These are phyloP conservation scores for Oxyruncus cristatus DNA, from an alignment of 2,113 vertebrate genomes.

Conservation along the genomic window DNA sequence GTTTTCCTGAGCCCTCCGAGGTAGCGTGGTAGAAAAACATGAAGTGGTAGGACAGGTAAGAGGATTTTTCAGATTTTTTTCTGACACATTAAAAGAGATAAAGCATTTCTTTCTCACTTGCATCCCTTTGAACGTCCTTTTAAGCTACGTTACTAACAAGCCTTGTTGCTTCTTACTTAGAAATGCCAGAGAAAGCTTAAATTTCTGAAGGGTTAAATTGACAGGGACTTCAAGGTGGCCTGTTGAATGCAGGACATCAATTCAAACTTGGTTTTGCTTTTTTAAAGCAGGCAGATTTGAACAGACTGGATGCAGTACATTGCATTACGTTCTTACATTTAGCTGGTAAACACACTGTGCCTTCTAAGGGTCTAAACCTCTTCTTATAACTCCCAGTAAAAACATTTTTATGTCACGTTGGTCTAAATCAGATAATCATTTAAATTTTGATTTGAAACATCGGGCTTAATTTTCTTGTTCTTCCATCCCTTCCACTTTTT, in stretches of 20 bases:
- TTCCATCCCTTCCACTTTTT: neutral
- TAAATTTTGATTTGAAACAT: neutral
- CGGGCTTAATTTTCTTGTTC: neutral
- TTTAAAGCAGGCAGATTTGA: neutral
- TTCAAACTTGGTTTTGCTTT: neutral
- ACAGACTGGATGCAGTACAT: neutral
- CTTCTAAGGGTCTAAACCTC: neutral
- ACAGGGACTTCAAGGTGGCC: neutral
- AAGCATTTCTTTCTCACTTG: neutral
- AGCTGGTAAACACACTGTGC: neutral
- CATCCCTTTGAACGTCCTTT: neutral
- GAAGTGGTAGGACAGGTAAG: neutral
- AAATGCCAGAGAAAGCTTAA: neutral
- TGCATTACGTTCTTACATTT: neutral
- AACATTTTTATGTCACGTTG: neutral
- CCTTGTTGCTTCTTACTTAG: neutral
- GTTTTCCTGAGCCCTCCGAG: neutral
- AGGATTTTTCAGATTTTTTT: neutral
- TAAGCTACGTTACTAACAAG: neutral
- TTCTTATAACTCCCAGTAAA: neutral
- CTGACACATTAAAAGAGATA: neutral
- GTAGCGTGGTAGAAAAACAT: neutral
- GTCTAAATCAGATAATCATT: neutral
- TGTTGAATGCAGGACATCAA: neutral
- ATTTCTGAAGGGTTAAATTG: neutral